Base-by-base conservation (phyloP, 2,888 invertebrate genomes). In the Heliothis peltigera region DNA sequence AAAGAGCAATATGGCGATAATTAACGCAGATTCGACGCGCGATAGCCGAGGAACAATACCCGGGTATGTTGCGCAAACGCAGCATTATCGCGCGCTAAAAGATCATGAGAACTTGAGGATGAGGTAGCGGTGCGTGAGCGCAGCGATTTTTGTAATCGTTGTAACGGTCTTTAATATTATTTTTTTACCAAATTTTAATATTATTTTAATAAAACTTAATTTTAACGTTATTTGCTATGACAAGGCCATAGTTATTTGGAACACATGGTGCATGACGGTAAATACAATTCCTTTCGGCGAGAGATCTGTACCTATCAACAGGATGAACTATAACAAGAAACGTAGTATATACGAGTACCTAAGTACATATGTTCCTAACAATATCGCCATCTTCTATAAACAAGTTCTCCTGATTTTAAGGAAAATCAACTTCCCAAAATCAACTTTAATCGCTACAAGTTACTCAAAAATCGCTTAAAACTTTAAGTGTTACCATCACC, bases 11-110 rank as follows among this genome's bases (percentile, higher is more conserved):
- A 82, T 72, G 80, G 75, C 67, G 66, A 82, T 84, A 84, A 86
- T 88, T 84, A 84, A 67, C 65, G 77, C 74, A 84, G 89, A 89
- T 88, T 57, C 68, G 61, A 58, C 74, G 63, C 42, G 66, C 66
- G 87, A 89, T 88, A 85, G 48, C 53, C 48, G 51, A 22, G 53
- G 79, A 86, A 88, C 88, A 87, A 87, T 88, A 85, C 83, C 67
- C 72, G 62, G 62, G 73, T 64, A 32, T 57, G 54, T 86, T 85
- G 84, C 83, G 82, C 76, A 80, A 84, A 65, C 66, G 54, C 72
- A 68, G 5, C 49, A 64, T 70, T 80, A 76, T 73, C 75, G 61
- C 57, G 51, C 51, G 43, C 52, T 4, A 32, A 35, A 43, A 68
- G 70, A 69, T 78, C 78, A 75, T 76, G 80, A 75, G 77, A 82